Evolutionary conservation across 1,140 invertebrate genomes (phyloP), one percentile per base, ranked within the genome.

Genomic region (Aphis gossypii): DNA sequence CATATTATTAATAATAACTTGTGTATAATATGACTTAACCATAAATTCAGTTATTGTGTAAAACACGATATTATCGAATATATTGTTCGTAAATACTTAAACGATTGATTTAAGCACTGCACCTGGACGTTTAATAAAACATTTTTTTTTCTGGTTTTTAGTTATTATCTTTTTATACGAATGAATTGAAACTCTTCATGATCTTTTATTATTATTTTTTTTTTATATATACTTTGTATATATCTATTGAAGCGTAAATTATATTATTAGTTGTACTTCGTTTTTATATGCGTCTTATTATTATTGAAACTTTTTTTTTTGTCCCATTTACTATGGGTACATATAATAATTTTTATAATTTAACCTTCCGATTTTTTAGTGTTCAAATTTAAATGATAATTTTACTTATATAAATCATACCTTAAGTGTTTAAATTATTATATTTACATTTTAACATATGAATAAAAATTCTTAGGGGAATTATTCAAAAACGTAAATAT

Each of bases 371-470:
- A n/a, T 90, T 44, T 90, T 90, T 90, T 44, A 30, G 4, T 41
- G 41, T 68, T 68, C 48, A 56, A 89, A 89, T 90, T 44, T 18
- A 68, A 90, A 90, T 68, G 38, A 60, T 90, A 90, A 90, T 90
- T 90, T 68, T 30, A 46, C 60, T n/a, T 68, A 25, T 60, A 90
- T 90, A 90, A 90, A 90, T 90, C 89, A 90, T n/a, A 90, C 56
- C 30, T 60, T 90, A 68, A 90, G 56, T 44, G 54, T 35, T 90
- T 90, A 44, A 90, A 90, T 68, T 90, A 90, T 90, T 60, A 90
- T 68, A 44, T 90, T 90, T 68, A 44, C 0, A 68, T 90, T 90
- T 90, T 90, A 44, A 90, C 89, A 90, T 90, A 90, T 90, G 89
- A 90, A 90, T 90, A 41, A 46, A 68, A 68, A 90, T 90, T 46